phyloP scores from a whole-genome alignment of 2,797 vertebrate species.

The Centroberyx gerrardi region DNA sequence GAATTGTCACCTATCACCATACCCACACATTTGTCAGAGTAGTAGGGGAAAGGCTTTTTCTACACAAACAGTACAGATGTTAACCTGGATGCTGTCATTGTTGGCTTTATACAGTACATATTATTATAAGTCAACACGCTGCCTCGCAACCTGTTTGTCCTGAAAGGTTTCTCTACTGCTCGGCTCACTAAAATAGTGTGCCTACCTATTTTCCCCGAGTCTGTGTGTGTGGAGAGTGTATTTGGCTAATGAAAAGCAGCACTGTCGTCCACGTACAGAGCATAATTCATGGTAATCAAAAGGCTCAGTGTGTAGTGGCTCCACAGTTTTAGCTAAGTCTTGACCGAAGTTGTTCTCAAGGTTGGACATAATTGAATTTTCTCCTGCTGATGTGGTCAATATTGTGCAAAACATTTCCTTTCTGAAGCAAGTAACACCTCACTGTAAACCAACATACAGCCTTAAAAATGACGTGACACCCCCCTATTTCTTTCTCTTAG shows the following conservation, averaged over 20 bases:
- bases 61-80: conserved; percentile 3
- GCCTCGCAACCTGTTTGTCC: conserved; percentile 25
- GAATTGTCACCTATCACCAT: not conserved
- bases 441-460: not conserved
- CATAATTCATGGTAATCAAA: conserved; percentile 80
- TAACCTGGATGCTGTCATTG: not conserved
- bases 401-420: conserved; percentile 47
- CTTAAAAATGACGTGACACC: not conserved
- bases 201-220: conserved; percentile 48
- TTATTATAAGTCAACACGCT: not conserved
- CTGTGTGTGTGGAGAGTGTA: conserved; percentile 58
- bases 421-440: conserved; percentile 17
- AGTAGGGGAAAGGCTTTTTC: not conserved
- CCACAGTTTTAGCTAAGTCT: conserved; percentile 52
- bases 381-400: conserved; percentile 34
- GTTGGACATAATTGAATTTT: conserved; percentile 75
- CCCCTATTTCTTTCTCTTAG: not conserved
- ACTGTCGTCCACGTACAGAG: conserved; percentile 78
- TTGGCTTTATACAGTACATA: not conserved
- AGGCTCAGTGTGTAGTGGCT: conserved; percentile 80
- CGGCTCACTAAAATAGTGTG: conserved; percentile 23
- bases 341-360: conserved; percentile 71
- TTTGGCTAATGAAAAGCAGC: conserved; percentile 85
- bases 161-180: not conserved
- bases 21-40: conserved; percentile 12